Evolutionary conservation across 2,797 vertebrate genomes (phyloP), one percentile per base, ranked within the genome.

Genomic region (Cuculus canorus): DNA sequence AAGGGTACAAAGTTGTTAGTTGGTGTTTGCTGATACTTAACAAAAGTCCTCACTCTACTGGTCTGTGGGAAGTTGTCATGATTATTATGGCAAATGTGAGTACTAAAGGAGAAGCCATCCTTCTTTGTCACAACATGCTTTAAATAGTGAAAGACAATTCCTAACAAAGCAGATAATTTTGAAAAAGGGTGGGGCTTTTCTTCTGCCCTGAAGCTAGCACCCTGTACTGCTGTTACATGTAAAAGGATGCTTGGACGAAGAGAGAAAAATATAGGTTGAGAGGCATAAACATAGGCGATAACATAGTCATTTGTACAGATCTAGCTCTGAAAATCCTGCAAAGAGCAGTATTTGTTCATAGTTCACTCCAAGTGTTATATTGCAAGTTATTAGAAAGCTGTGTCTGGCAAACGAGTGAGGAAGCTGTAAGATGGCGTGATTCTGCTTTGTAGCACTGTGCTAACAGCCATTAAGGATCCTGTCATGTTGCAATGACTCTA

Each of bases 211-310:
- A 37, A 33, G 22, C n/a, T 69, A 27, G 27, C 30, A 41, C 24
- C 5, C 19, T 39, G 1, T 54, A 35, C 22, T 23, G 60, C 25
- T 2, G 1, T 53, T 41, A 9, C 0, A 0, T 43, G 12, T n/a
- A 17, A 48, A 50, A 81, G 37, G 45, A 28, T 33, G 16, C 18
- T 43, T 0, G 4, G 33, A 45, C 71, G 23, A 79, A 43, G 24
- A 23, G 14, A 80, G 25, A 47, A 56, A 60, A 75, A 13, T 1
- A 0, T 39, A 33, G 10, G 65, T 37, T 7, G 10, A 9, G 14
- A 54, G 52, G 21, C 35, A 4, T 22, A 23, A 1, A 1, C 2
- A 0, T 9, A 47, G 37, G 12, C 3, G 16, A 17, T n/a, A 53
- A 30, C 30, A 37, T 4, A 39, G 17, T 52, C 13, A 32, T 72